phyloP scores from a whole-genome alignment of 2,888 invertebrate species.

The Cabera pusaria region DNA sequence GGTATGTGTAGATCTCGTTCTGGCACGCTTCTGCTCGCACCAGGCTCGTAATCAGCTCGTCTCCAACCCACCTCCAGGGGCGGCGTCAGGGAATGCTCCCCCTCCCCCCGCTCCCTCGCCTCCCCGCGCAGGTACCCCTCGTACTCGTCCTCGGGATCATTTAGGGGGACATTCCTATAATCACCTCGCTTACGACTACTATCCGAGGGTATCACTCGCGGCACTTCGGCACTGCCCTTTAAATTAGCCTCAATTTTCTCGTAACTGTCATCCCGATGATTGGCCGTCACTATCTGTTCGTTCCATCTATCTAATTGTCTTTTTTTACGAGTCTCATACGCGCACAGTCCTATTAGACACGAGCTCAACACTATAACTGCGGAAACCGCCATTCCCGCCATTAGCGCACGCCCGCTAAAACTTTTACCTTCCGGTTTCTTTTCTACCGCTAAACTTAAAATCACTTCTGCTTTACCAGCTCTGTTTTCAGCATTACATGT shows the following conservation, averaged over 20 bases:
- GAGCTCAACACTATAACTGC: slow-evolving; percentile 86
- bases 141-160: slow-evolving; percentile 86
- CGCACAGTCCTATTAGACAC: slow-evolving; percentile 86
- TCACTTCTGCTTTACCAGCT: slow-evolving; percentile 89
- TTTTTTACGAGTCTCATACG: slow-evolving; percentile 85
- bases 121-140: slow-evolving; percentile 66
- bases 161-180: slow-evolving; percentile 88
- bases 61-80: slow-evolving; percentile 57
- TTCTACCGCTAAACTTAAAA: slow-evolving; percentile 88
- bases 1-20: slow-evolving; percentile 87
- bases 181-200: slow-evolving; percentile 85
- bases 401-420: slow-evolving; percentile 83
- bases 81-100: slow-evolving; percentile 55
- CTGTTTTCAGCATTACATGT: slow-evolving; percentile 91
- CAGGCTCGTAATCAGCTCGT: slow-evolving; percentile 55
- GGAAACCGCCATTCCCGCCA: slow-evolving; percentile 88
- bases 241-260: slow-evolving; percentile 91
- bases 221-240: slow-evolving; percentile 63
- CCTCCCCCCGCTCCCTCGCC: slow-evolving; percentile 49
- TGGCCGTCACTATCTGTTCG: slow-evolving; percentile 75
- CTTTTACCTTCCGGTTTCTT: slow-evolving; percentile 85
- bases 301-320: slow-evolving; percentile 80
- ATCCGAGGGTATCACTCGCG: slow-evolving; percentile 59
- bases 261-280: slow-evolving; percentile 85
- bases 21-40: slow-evolving; percentile 42